Evolutionary conservation across 2,888 invertebrate genomes (phyloP), one percentile per base, ranked within the genome.

Genomic region (Gymnoscelis rufifasciata): DNA sequence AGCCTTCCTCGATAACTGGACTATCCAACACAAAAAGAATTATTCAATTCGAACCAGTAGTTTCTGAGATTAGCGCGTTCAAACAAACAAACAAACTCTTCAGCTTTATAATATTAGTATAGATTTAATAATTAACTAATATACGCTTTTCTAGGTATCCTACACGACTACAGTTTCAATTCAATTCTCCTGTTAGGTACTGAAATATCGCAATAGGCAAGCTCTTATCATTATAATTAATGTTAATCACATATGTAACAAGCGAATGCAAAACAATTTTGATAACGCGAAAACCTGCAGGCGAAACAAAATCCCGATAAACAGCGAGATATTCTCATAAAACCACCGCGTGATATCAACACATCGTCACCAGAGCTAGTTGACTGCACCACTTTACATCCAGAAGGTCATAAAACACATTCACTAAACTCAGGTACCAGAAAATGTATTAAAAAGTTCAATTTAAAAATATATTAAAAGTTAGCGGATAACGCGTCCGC

Each of bases 311-410:
- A 51, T 41, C 45, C 41, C 24, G 54, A 54, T 51, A 51, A 54
- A 45, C 19, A 24, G 33, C 44, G 44, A 37, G 39, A 40, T 37
- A 33, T 30, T 39, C 2, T 13, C 36, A 24, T 29, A 24, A 38
- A 29, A 43, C 42, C 36, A 35, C 36, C 24, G 14, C 12, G 23
- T 29, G 19, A 43, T 48, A 30, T 41, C 28, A 37, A 50, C 36
- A 46, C 40, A 36, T 44, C 59, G 65, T 64, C 74, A 75, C 74
- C 74, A 73, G 66, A 74, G 74, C 73, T 59, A 74, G 72, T 68
- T 46, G 36, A 51, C 42, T 62, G 57, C 52, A 59, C 47, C 47
- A 43, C 47, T 29, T n/a, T 30, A 43, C 37, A 51, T 54, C 51
- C 54, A 40, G 19, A 49, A 35, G 29, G 48, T 31, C 42, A 41